Evolutionary conservation across 1,140 invertebrate species (phyloP).

Genomic region (Nasonia vitripennis): DNA sequence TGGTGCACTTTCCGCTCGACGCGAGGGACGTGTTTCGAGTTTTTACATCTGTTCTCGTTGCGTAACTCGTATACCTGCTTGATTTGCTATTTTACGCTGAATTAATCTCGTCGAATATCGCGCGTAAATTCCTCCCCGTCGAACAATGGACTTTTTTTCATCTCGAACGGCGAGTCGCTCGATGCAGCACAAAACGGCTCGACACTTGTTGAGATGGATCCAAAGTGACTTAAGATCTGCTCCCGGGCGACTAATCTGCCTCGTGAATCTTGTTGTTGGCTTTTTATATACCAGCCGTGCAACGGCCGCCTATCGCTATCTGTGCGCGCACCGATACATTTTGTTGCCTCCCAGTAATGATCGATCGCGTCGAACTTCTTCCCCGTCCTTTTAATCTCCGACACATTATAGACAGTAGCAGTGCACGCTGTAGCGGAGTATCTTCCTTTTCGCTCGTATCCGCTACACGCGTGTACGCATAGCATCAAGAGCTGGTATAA

Average conservation of each 20-base stretch:
- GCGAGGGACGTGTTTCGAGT: background rate
- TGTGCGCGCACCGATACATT: background rate
- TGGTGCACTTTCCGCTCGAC: background rate
- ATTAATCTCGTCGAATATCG: background rate
- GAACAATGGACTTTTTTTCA: background rate
- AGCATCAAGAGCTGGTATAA: background rate
- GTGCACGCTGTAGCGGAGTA: background rate
- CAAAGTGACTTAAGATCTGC: constrained; percentile 15
- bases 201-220: constrained; percentile 27
- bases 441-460: background rate
- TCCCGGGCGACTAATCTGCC: background rate
- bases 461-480: too few species aligned
- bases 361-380: too few species aligned
- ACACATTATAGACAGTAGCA: too few species aligned
- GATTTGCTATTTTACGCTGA: background rate
- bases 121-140: background rate
- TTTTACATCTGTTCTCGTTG: background rate
- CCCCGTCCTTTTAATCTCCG: too few species aligned
- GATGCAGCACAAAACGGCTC: background rate
- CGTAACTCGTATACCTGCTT: too few species aligned
- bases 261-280: background rate
- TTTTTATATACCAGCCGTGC: background rate
- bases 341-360: too few species aligned
- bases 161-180: background rate
- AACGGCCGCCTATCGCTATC: too few species aligned